Evolutionary conservation across 2,113 vertebrate genomes (phyloP).

Genomic region (Oncorhynchus gorbuscha): DNA sequence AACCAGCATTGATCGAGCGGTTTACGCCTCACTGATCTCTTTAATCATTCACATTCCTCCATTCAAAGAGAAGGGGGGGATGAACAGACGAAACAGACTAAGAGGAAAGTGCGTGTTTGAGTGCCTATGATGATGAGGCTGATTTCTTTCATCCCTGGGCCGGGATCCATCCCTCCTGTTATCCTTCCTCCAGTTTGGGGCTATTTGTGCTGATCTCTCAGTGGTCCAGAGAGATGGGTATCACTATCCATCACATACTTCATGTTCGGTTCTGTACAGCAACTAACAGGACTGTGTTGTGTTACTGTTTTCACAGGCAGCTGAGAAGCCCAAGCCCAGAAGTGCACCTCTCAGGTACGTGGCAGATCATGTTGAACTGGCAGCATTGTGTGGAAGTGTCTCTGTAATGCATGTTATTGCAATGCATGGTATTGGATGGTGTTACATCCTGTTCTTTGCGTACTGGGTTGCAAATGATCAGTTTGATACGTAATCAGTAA

Average conservation of each 20-base stretch:
- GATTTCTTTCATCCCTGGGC: not conserved
- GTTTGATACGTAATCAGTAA: not conserved
- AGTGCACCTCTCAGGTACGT: constrained; percentile 88
- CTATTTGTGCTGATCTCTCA: not conserved
- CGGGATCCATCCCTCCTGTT: not conserved
- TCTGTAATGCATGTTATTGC: not conserved
- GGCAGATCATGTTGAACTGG: not conserved
- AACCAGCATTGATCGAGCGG: constrained; percentile 36
- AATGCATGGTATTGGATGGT: not conserved
- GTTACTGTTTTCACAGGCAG: constrained; percentile 81
- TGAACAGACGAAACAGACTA: not conserved
- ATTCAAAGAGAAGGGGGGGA: constrained; percentile 19
- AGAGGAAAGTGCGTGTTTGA: not conserved
- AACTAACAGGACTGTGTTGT: not conserved
- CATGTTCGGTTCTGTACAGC: constrained; percentile 18
- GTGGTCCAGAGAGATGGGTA: not conserved
- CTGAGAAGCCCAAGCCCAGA: constrained; percentile 91
- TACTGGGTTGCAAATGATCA: not conserved
- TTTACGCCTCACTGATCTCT: constrained; percentile 29
- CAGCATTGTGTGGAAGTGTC: not conserved
- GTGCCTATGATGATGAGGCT: not conserved
- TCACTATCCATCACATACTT: not conserved
- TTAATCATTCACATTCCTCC: constrained; percentile 27
- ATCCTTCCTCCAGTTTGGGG: constrained; percentile 4
- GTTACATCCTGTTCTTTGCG: not conserved